A percentile compares a stretch with the other conserved stretches of the same genome.
phyloP scores from a whole-genome alignment of 2,113 vertebrate genomes.

The Osmerus eperlanus region DNA sequence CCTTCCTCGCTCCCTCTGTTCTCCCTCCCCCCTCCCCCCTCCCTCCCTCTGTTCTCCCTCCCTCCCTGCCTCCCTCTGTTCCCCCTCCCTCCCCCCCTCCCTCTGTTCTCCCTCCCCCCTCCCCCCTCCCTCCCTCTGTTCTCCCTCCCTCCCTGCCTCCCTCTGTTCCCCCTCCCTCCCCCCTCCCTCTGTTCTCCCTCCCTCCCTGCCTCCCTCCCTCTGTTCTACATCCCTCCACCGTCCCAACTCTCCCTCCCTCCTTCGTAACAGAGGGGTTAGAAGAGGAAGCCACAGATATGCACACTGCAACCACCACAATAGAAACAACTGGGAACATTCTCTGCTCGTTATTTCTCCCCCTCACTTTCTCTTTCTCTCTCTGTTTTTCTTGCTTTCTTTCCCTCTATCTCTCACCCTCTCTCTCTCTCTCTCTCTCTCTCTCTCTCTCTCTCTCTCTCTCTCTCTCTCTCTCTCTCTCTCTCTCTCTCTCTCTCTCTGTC shows the following conservation, averaged over 20 bases:
- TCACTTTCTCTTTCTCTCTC: conserved; percentile 18
- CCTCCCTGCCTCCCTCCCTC: conserved; percentile 41
- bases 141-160: conserved; percentile 42
- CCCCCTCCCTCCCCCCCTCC: too few species aligned
- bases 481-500: conserved; percentile 2
- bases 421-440: conserved; percentile 2
- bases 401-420: conserved; percentile 9
- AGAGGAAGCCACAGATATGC: conserved; percentile 49
- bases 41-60: too few species aligned
- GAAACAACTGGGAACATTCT: conserved; percentile 44
- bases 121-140: conserved; percentile 31
- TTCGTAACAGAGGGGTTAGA: conserved; percentile 46
- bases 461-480: conserved; percentile 1
- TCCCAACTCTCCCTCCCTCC: conserved; percentile 27
- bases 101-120: neutral
- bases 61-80: conserved; percentile 46
- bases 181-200: too few species aligned
- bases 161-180: neutral
- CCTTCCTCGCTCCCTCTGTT: conserved; percentile 27
- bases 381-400: neutral
- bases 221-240: neutral
- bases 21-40: neutral
- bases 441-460: conserved; percentile 23
- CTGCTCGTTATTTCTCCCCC: neutral
- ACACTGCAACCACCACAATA: conserved; percentile 30